phyloP scores from a whole-genome alignment of 1,140 invertebrate species.

The Chironomus tepperi region DNA sequence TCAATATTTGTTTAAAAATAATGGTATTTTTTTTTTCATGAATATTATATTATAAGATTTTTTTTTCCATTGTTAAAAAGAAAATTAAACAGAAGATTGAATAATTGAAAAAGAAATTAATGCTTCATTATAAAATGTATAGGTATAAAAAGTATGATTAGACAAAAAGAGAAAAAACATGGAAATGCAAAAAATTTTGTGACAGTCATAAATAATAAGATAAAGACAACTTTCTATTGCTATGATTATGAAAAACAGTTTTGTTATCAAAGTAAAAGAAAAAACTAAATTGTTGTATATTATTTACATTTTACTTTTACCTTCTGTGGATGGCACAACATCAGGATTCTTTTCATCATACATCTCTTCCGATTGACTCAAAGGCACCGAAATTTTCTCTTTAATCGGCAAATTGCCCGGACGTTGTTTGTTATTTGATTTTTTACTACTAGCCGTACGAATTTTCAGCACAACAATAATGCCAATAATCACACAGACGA shows the following conservation, averaged over 20 bases:
- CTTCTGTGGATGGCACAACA: conserved; percentile 77
- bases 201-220: too few species aligned
- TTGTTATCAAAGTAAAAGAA: not conserved
- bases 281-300: not conserved
- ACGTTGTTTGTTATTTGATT: conserved; percentile 40
- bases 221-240: too few species aligned
- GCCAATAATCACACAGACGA: conserved; percentile 57
- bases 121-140: too few species aligned
- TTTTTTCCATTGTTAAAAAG: too few species aligned
- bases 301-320: conserved; percentile 43
- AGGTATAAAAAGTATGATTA: too few species aligned
- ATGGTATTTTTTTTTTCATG: too few species aligned
- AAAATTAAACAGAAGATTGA: too few species aligned
- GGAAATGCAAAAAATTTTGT: too few species aligned
- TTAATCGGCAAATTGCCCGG: conserved; percentile 55
- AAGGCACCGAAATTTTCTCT: conserved; percentile 55
- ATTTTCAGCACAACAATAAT: conserved; percentile 61
- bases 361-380: conserved; percentile 56
- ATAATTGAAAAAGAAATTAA: too few species aligned
- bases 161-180: too few species aligned
- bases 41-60: too few species aligned
- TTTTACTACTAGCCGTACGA: conserved; percentile 44
- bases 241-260: not conserved
- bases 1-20: too few species aligned
- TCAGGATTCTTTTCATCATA: conserved; percentile 79